These are phyloP conservation scores for Melanocharis versteri DNA, from an alignment of 2,113 vertebrate species.

Conservation along the genomic window DNA sequence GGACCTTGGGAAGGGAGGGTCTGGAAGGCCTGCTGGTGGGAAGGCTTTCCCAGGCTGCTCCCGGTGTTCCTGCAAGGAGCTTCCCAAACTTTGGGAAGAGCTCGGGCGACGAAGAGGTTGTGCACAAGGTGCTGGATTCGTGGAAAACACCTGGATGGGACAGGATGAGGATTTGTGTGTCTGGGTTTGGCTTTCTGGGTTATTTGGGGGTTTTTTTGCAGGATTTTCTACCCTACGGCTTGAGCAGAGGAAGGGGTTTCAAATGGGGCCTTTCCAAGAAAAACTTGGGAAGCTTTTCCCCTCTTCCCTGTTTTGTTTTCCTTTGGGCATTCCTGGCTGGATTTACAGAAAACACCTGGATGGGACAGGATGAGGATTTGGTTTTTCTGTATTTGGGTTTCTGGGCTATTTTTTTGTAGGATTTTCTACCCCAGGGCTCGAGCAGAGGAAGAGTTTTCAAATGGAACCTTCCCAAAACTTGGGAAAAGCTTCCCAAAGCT, in stretches of 20 bases:
- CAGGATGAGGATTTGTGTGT: background rate
- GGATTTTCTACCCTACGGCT: background rate
- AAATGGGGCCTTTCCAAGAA: background rate
- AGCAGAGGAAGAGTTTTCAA: background rate
- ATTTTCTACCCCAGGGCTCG: background rate
- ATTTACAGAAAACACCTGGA: background rate
- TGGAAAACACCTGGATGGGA: background rate
- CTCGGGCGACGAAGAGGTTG: background rate
- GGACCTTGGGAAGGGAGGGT: background rate
- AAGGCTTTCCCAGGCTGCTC: background rate
- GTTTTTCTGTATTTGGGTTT: background rate
- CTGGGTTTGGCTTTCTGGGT: background rate
- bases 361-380: background rate
- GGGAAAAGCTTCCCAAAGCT: background rate
- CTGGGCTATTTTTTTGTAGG: background rate
- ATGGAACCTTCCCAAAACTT: background rate
- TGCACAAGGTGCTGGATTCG: background rate
- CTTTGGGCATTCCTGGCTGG: background rate
- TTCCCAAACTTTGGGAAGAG: background rate
- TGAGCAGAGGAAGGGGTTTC: background rate
- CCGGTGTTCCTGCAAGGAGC: background rate
- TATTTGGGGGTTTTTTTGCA: background rate
- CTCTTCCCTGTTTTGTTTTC: background rate
- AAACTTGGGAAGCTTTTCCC: background rate
- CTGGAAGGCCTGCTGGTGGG: background rate